These are phyloP conservation scores for Pandemis heparana DNA, from an alignment of 2,888 invertebrate genomes.

Conservation along the genomic window DNA sequence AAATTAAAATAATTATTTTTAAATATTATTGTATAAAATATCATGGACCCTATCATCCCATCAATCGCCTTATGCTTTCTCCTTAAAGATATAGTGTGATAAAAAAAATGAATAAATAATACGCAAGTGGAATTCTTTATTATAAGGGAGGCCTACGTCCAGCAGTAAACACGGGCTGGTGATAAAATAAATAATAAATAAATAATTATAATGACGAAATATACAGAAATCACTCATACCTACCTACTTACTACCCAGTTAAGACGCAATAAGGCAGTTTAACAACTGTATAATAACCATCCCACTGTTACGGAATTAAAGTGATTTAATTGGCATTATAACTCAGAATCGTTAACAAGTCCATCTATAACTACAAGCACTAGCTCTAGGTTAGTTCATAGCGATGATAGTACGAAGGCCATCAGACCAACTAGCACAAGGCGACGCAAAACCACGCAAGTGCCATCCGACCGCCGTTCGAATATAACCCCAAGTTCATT, in stretches of 20 bases:
- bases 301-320: conserved; percentile 4
- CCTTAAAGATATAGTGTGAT: no score
- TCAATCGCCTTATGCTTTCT: no score
- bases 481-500: conserved; percentile 72
- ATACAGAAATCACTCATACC: neutral
- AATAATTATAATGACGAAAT: neutral
- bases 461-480: conserved; percentile 49
- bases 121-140: no score
- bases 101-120: no score
- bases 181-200: no score
- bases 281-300: conserved; percentile 6
- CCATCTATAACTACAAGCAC: conserved; percentile 16
- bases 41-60: no score
- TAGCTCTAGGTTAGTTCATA: conserved; percentile 40
- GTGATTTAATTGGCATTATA: conserved; percentile 1
- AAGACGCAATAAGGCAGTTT: neutral
- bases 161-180: no score
- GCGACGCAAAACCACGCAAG: conserved; percentile 60
- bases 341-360: conserved; percentile 14
- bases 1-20: no score
- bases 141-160: no score
- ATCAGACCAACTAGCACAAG: conserved; percentile 56
- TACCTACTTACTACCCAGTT: no score
- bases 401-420: conserved; percentile 64
- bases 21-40: no score